Evolutionary conservation across 2,113 vertebrate species (phyloP).

Genomic region (Ceyx melanurus): DNA sequence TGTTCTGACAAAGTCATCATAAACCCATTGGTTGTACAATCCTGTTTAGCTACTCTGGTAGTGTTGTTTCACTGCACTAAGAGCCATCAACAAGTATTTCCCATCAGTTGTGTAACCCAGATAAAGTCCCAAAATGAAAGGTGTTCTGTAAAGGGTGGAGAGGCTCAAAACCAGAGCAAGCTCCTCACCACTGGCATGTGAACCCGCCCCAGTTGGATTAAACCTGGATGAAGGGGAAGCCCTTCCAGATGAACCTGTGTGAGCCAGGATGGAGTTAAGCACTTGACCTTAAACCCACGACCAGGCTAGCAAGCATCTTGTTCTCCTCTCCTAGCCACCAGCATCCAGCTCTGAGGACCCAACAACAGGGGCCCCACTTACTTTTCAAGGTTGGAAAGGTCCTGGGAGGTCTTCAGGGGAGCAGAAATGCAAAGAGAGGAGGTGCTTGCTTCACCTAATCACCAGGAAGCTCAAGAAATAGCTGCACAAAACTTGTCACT

Average conservation of each 20-base stretch:
- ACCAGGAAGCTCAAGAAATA: neutral
- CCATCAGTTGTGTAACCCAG: neutral
- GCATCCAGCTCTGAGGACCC: fast-evolving
- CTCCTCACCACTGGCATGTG: neutral
- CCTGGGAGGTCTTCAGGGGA: neutral
- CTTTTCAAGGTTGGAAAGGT: neutral
- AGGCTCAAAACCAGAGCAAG: neutral
- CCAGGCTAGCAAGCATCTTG: neutral
- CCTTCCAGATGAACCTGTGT: neutral
- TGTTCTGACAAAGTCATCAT: neutral
- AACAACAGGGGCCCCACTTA: too few species aligned
- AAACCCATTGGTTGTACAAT: neutral
- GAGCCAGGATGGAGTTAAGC: neutral
- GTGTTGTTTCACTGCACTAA: neutral
- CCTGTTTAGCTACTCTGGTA: neutral
- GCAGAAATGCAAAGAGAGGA: neutral
- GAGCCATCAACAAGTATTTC: neutral
- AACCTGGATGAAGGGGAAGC: neutral
- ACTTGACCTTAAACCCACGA: fast-evolving
- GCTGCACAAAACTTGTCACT: neutral
- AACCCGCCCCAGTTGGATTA: neutral
- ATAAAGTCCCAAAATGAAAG: neutral
- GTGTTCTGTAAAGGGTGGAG: neutral
- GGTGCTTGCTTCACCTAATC: fast-evolving
- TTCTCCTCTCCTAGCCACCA: neutral